Evolutionary conservation across 2,113 vertebrate species (phyloP).

Genomic region (Ia io): DNA sequence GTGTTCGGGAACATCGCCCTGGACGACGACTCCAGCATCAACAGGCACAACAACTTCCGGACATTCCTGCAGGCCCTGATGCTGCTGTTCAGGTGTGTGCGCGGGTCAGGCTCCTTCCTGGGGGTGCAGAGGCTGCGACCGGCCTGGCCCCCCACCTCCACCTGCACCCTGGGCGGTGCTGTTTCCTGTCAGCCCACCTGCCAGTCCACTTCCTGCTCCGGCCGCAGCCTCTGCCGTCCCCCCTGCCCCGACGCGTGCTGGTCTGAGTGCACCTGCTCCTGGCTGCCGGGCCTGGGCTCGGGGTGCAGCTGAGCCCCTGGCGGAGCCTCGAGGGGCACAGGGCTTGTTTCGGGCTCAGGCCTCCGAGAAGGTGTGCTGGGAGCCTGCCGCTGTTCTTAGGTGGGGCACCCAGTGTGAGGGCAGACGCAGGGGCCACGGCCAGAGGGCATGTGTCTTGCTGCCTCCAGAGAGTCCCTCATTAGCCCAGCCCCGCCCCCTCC

Average conservation of each 20-base stretch:
- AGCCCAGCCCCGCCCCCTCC: neutral
- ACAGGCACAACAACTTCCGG: constrained; percentile 95
- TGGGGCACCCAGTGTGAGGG: rapidly evolving
- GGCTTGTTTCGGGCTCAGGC: neutral
- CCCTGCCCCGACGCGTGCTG: too few species aligned
- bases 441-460: neutral
- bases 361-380: rapidly evolving
- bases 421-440: neutral
- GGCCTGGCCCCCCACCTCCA: too few species aligned
- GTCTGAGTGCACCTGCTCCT: neutral
- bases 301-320: rapidly evolving
- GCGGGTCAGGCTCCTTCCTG: rapidly evolving
- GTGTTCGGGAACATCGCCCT: constrained; percentile 97
- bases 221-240: too few species aligned
- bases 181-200: too few species aligned
- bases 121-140: neutral
- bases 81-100: constrained; percentile 92
- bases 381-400: too few species aligned
- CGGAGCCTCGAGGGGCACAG: neutral
- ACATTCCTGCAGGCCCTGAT: constrained; percentile 97
- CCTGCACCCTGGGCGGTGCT: too few species aligned
- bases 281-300: neutral
- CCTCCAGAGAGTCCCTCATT: neutral
- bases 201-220: too few species aligned
- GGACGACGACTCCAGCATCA: constrained; percentile 93